Base-by-base conservation (phyloP, 2,113 vertebrate genomes). In the Ginglymostoma cirratum region DNA sequence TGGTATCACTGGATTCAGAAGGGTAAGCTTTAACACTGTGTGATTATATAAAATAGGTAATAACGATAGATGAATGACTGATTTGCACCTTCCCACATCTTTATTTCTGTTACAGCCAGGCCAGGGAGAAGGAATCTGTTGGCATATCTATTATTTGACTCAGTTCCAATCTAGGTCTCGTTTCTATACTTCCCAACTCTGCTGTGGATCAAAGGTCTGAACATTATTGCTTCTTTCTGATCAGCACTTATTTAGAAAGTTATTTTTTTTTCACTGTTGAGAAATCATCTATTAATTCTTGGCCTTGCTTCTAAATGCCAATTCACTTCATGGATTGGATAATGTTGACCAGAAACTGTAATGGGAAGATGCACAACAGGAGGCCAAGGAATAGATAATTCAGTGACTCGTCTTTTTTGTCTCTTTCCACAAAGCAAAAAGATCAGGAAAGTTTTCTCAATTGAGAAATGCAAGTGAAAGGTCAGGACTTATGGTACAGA, bases 291-390 rank as follows among this genome's bases (percentile, higher is more conserved):
- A 52, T 87, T 86, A 86, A 48, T 86, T 86, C 85, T 52, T 24
- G 42, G 42, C 85, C 85, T 87, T 87, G 85, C 85, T 87, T 87
- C 85, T 48, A 87, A 87, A 87, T 87, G 38, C 23, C 85, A 87
- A 87, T 87, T 87, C 21, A 48, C 42, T 48, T 21, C 23, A 48
- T 87, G 42, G 85, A 87, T 45, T 45, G 45, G 85, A 48, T 45
- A 87, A 24, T 8, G 5, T 24, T 52, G 24, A 87, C 42, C 38
- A 86, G 42, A 48, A 72, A 72, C 24, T 72, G 70, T 30, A 52
- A 87, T 45, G 85, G 42, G 83, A 23, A 48, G 38, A 10, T 48
- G 24, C 24, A 45, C 85, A 87, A 87, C 48, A 48, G 83, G 24
- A 48, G 45, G 85, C 42, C 42, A 52, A 52, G 19, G 42, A 87